Evolutionary conservation across 1,140 invertebrate genomes (phyloP).

Genomic region (Bombus polaris): DNA sequence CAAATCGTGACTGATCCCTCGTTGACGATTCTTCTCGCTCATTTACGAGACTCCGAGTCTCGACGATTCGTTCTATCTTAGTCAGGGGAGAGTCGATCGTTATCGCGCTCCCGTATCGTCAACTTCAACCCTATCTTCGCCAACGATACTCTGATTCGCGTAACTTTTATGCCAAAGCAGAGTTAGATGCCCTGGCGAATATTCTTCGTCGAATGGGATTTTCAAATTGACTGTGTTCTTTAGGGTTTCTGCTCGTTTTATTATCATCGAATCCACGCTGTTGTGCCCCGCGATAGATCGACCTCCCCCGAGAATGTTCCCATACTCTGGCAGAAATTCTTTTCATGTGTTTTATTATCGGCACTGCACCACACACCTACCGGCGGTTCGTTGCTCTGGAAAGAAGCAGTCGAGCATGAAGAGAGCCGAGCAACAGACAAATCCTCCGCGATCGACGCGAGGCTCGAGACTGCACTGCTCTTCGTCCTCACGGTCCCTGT

Average conservation of each 20-base stretch:
- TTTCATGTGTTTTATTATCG: slow-evolving; percentile 14
- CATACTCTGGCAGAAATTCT: neutral
- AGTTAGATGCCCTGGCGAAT: neutral
- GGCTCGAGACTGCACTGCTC: slow-evolving; percentile 64
- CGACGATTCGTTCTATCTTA: neutral
- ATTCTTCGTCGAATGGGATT: neutral
- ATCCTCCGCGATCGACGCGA: slow-evolving; percentile 62
- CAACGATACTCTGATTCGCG: neutral
- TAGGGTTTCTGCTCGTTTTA: neutral
- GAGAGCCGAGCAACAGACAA: neutral
- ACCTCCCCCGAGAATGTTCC: neutral
- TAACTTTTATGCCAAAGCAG: no score
- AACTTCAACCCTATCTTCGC: neutral
- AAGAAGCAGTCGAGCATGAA: slow-evolving; percentile 42
- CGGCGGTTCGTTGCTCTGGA: slow-evolving; percentile 15
- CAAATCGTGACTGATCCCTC: neutral
- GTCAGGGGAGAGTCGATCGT: neutral
- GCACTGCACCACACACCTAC: slow-evolving; percentile 51
- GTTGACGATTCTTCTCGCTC: neutral
- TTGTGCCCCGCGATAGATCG: neutral
- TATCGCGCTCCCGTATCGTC: neutral
- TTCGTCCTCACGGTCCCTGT: slow-evolving; percentile 34
- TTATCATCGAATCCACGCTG: neutral
- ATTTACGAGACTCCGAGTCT: neutral
- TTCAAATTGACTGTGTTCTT: no score